A percentile compares a stretch with the other conserved stretches of the same genome.
phyloP scores from a whole-genome alignment of 2,113 vertebrate genomes.

The Stigmatopora argus region DNA sequence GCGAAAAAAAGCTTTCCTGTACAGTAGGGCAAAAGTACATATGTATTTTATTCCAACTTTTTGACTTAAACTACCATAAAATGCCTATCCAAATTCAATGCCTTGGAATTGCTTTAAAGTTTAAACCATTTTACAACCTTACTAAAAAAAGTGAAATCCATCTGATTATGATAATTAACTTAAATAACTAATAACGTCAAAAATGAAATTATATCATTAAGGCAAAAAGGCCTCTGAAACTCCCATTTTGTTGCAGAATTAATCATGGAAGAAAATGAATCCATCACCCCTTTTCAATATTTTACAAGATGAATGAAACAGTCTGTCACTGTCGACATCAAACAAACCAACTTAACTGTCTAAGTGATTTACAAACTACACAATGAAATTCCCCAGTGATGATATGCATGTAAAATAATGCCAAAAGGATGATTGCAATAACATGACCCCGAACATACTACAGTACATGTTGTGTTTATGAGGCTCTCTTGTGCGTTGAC shows the following conservation, averaged over 20 bases:
- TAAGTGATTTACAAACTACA: neutral
- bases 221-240: neutral
- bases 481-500: constrained; percentile 15
- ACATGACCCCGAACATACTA: neutral
- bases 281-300: too few species aligned
- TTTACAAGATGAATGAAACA: neutral
- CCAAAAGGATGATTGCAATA: neutral
- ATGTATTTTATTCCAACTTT: too few species aligned
- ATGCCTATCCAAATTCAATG: too few species aligned
- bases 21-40: too few species aligned
- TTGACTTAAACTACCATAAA: too few species aligned
- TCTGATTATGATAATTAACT: too few species aligned
- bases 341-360: neutral
- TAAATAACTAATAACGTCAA: too few species aligned
- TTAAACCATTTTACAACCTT: too few species aligned
- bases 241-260: neutral
- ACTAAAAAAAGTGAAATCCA: too few species aligned
- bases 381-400: neutral
- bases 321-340: neutral
- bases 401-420: neutral
- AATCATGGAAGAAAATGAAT: neutral
- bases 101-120: too few species aligned
- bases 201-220: too few species aligned
- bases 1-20: too few species aligned
- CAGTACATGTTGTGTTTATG: constrained; percentile 2